These are phyloP conservation scores for Urophycis tenuis DNA, from an alignment of 2,797 vertebrate genomes.

Conservation along the genomic window DNA sequence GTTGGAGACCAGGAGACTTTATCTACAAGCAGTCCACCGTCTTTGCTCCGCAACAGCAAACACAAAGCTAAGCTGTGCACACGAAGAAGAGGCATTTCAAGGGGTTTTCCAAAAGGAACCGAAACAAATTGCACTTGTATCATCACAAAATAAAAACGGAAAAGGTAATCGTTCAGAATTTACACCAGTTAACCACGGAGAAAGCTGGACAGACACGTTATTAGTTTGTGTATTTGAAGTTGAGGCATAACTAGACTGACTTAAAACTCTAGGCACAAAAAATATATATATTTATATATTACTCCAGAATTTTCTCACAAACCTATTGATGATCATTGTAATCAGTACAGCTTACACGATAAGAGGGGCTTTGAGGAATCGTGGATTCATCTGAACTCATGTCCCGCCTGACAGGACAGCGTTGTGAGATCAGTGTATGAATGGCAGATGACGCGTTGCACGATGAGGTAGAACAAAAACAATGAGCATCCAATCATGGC, in stretches of 20 bases:
- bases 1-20: constrained; percentile 41
- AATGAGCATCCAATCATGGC: constrained; percentile 48
- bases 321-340: background rate
- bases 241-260: background rate
- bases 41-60: background rate
- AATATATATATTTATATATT: constrained; percentile 6
- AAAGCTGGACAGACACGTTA: background rate
- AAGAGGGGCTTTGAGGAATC: background rate
- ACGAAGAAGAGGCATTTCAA: background rate
- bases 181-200: constrained; percentile 43
- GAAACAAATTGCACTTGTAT: constrained; percentile 29
- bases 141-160: constrained; percentile 27
- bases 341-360: background rate
- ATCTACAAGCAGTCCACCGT: background rate
- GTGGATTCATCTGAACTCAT: constrained; percentile 1
- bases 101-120: constrained; percentile 51
- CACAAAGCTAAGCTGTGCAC: background rate
- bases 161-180: constrained; percentile 32
- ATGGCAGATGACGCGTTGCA: constrained; percentile 50
- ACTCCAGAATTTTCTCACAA: background rate
- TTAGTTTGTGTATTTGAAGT: background rate
- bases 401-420: constrained; percentile 27
- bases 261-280: constrained; percentile 1
- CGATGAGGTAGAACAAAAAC: constrained; percentile 66
- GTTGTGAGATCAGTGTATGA: constrained; percentile 35